Conservation (phyloP, 2,797 vertebrate species). For the Erethizon dorsatum region DNA sequence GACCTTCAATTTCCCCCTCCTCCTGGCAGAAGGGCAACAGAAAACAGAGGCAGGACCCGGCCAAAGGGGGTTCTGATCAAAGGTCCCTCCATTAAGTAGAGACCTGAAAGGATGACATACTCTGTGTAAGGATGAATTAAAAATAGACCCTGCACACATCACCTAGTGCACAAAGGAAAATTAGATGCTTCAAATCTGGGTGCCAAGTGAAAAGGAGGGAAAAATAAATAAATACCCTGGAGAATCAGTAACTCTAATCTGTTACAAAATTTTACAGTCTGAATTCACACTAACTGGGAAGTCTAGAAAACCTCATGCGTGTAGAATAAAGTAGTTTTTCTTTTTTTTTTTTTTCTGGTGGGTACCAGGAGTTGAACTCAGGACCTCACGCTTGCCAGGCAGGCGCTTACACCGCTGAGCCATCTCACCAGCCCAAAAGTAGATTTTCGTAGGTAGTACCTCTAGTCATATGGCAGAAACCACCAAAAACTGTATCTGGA, state of each 20-base stretch:
- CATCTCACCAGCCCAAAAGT: not conserved
- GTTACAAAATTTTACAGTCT: not conserved
- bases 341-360: no score
- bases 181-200: not conserved
- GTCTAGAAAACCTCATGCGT: not conserved
- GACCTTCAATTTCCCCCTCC: constrained; percentile 16
- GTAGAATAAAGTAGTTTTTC: not conserved
- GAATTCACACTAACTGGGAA: constrained; percentile 7
- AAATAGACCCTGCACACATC: not conserved
- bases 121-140: not conserved
- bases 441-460: not conserved
- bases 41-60: not conserved
- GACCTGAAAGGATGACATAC: not conserved
- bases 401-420: no score
- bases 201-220: not conserved
- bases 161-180: not conserved
- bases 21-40: not conserved
- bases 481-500: constrained; percentile 2
- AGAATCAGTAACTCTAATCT: constrained; percentile 23
- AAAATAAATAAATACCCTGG: not conserved
- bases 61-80: not conserved
- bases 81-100: not conserved
- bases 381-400: no score
- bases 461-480: not conserved
- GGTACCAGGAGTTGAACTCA: no score